Evolutionary conservation across 1,140 invertebrate species (phyloP).

Genomic region (Ooceraea biroi): DNA sequence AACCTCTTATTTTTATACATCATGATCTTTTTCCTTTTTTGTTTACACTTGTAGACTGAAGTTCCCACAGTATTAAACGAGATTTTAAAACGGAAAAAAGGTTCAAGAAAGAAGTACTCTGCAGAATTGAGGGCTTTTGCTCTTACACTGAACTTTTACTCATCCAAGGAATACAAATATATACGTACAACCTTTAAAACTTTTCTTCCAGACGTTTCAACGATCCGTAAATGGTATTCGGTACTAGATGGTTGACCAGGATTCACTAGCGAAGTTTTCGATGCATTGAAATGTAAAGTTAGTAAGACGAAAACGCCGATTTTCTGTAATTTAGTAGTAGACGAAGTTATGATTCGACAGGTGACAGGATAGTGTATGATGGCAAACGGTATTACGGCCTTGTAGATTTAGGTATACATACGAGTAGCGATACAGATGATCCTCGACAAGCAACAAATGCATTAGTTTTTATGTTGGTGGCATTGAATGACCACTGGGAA

Average conservation of each 20-base stretch:
- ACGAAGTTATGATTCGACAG: slow-evolving; percentile 2
- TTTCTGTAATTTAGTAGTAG: slow-evolving; percentile 7
- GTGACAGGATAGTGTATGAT: neutral
- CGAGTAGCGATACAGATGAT: neutral
- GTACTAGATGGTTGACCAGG: neutral
- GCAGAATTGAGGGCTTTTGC: neutral
- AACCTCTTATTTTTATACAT: too few relatives aligned
- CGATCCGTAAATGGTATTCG: slow-evolving; percentile 1
- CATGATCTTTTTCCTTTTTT: slow-evolving; percentile 4
- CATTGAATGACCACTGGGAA: slow-evolving; percentile 2
- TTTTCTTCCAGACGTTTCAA: neutral
- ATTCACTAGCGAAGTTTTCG: neutral
- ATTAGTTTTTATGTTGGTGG: neutral
- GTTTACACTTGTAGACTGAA: too few relatives aligned
- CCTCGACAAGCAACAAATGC: neutral
- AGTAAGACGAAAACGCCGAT: neutral
- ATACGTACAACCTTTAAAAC: neutral
- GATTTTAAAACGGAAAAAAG: neutral
- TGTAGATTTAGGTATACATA: slow-evolving; percentile 1
- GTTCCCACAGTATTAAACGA: slow-evolving; percentile 6
- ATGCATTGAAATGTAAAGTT: slow-evolving; percentile 12
- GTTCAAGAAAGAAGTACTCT: neutral
- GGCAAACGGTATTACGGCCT: neutral
- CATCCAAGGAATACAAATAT: neutral
- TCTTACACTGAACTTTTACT: neutral